Evolutionary conservation across 1,140 invertebrate species (phyloP).

Genomic region (Musca vetustissima): DNA sequence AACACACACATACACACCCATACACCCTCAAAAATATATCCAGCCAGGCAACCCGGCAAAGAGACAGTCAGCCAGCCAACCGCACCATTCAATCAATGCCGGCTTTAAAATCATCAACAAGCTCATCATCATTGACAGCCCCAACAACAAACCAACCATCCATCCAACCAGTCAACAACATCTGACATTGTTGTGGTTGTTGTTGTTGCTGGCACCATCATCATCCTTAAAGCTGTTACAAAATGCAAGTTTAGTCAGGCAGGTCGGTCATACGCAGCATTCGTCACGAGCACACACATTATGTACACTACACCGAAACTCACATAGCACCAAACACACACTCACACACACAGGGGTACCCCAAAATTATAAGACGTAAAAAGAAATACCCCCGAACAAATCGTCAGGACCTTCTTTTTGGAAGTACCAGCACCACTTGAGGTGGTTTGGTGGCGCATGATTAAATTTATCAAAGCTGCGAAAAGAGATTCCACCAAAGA

Average conservation of each 20-base stretch:
- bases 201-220: too few relatives aligned
- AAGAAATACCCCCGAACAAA: background rate
- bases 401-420: too few relatives aligned
- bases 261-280: constrained; percentile 22
- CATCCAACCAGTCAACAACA: too few relatives aligned
- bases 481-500: too few relatives aligned
- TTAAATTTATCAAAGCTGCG: constrained; percentile 23
- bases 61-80: background rate
- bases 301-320: background rate
- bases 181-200: background rate
- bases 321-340: background rate
- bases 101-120: background rate
- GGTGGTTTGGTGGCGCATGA: constrained; percentile 12
- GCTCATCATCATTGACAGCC: background rate
- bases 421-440: background rate
- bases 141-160: too few relatives aligned
- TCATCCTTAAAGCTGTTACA: constrained; percentile 23
- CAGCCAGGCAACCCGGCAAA: too few relatives aligned
- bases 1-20: background rate
- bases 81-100: constrained; percentile 6
- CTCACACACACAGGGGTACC: background rate
- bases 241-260: constrained; percentile 11
- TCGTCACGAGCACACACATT: too few relatives aligned
- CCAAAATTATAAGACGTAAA: background rate
- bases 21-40: too few relatives aligned